phyloP scores from a whole-genome alignment of 2,888 invertebrate genomes.

The Campoletis raptor region DNA sequence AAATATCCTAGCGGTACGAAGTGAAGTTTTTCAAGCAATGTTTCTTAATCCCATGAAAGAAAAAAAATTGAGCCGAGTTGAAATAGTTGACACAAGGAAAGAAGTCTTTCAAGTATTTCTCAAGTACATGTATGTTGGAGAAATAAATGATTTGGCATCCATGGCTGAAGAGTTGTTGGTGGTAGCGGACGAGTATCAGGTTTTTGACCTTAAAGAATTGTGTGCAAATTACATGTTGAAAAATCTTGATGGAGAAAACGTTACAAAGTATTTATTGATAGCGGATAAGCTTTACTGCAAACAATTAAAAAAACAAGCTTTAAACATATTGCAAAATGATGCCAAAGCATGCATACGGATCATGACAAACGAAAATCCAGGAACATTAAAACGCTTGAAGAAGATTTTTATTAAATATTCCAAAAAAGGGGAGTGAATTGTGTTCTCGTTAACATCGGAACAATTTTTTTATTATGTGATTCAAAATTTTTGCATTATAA shows the following conservation, averaged over 20 bases:
- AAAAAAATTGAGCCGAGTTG: too few species aligned
- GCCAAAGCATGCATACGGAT: too few species aligned
- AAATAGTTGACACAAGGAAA: background rate
- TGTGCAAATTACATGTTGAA: background rate
- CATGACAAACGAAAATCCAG: too few species aligned
- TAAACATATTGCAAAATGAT: too few species aligned
- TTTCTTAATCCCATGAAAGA: background rate
- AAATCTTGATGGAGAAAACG: background rate
- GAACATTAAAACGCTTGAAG: too few species aligned
- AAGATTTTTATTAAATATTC: too few species aligned
- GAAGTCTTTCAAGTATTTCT: background rate
- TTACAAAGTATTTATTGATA: background rate
- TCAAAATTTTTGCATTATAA: too few species aligned
- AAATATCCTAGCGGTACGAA: background rate
- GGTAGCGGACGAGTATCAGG: background rate
- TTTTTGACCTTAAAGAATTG: background rate
- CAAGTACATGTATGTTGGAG: background rate
- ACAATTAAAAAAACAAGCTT: background rate
- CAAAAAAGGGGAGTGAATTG: too few species aligned
- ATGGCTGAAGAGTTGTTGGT: background rate
- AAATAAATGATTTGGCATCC: background rate
- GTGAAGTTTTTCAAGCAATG: background rate
- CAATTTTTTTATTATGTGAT: too few species aligned
- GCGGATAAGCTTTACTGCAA: background rate
- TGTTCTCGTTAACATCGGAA: too few species aligned